Base-by-base conservation (phyloP, 1,140 invertebrate genomes). In the Hypothenemus hampei region DNA sequence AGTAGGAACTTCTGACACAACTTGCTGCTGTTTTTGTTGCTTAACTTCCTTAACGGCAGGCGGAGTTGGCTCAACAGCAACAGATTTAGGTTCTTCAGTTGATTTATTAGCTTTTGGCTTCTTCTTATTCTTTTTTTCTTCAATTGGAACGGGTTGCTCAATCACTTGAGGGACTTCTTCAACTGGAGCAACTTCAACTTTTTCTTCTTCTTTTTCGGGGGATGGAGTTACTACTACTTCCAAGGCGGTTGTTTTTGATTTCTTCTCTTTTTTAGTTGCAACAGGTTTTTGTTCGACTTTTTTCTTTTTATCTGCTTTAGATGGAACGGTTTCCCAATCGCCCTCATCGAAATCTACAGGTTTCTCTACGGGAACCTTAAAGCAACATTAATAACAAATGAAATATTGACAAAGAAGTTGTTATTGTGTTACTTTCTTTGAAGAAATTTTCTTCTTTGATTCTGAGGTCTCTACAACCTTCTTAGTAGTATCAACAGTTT, bases 301-400 rank as follows among this genome's bases (percentile, higher is more conserved):
- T 59, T 74, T 75, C 59, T 84, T 84, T 55, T 84, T 86, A 46
- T 82, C 79, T 44, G 75, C 82, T 62, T 77, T 79, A 3, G 81
- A 82, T 41, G 81, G 81, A 8, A 84, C 84, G 65, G 81, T 83
- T 65, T 86, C 81, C 85, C 85, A 86, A 29, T 82, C 76, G 69
- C 82, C 84, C 58, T 86, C 84, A 70, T 87, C 84, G 72, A 79
- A 85, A 62, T 86, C 84, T 31, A 79, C 76, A 7, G 84, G 83
- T 66, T 86, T 87, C 60, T 83, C 44, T 13, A 48, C 22, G 33
- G 8, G 2, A 36, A 4, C 15, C 49, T 52, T 13, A 31, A 47
- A n/a, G n/a, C 8, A n/a, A n/a, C 3, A 19, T 39, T 19, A 2
- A 16, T 8, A 39, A 8, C 8, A 39, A 19, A 11, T 39, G 10